Percentiles rank a stretch among this genome's conserved stretches.
These are phyloP conservation scores for Drosophila sturtevanti DNA, from an alignment of 1,140 invertebrate genomes.

Conservation along the genomic window DNA sequence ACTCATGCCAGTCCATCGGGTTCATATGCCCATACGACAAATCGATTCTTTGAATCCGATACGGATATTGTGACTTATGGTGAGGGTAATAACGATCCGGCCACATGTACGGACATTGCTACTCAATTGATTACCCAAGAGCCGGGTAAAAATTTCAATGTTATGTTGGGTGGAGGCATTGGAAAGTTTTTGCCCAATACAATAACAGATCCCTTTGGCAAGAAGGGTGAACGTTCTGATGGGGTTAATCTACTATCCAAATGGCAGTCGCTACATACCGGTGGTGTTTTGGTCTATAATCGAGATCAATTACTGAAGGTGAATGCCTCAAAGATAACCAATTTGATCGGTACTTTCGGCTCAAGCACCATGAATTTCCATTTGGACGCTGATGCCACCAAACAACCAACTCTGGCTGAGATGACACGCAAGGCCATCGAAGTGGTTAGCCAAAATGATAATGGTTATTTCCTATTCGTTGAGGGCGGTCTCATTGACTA, in stretches of 20 bases:
- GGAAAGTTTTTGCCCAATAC: slow-evolving; percentile 84
- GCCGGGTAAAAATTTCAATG: slow-evolving; percentile 85
- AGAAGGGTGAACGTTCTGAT: slow-evolving; percentile 84
- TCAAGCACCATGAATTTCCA: slow-evolving; percentile 84
- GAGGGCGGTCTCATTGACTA: slow-evolving; percentile 88
- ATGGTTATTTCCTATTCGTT: slow-evolving; percentile 88
- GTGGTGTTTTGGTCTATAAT: slow-evolving; percentile 84
- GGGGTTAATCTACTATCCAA: slow-evolving; percentile 83
- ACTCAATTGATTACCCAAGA: slow-evolving; percentile 87
- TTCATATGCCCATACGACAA: slow-evolving; percentile 85
- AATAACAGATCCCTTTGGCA: slow-evolving; percentile 83
- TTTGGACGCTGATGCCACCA: slow-evolving; percentile 83
- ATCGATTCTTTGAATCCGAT: slow-evolving; percentile 91
- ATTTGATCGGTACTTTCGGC: slow-evolving; percentile 83
- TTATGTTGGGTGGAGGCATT: slow-evolving; percentile 88
- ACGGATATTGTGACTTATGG: slow-evolving; percentile 79
- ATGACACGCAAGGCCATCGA: slow-evolving; percentile 89
- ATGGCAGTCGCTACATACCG: slow-evolving; percentile 82
- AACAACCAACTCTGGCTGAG: slow-evolving; percentile 87
- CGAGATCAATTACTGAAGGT: slow-evolving; percentile 83
- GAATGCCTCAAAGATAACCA: slow-evolving; percentile 83
- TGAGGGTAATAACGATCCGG: slow-evolving; percentile 59
- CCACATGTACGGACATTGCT: slow-evolving; percentile 84
- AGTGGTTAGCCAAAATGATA: slow-evolving; percentile 85
- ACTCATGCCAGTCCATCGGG: slow-evolving; percentile 79